Evolutionary conservation across 2,113 vertebrate species (phyloP).

Genomic region (Xenus cinereus): DNA sequence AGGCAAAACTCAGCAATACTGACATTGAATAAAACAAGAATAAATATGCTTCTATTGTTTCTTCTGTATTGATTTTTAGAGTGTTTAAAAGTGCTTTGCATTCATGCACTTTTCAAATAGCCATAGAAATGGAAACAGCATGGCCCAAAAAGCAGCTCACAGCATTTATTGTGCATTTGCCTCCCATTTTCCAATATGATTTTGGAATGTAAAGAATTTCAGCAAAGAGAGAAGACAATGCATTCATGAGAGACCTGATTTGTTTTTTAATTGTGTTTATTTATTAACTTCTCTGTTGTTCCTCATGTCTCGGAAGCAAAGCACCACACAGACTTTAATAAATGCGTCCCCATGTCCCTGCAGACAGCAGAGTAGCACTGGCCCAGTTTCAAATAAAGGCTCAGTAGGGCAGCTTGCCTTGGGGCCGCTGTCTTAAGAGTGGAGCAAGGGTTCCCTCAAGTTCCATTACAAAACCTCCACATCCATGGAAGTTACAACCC

Average conservation of each 20-base stretch:
- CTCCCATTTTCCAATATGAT: slow-evolving; percentile 23
- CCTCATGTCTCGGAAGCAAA: background rate
- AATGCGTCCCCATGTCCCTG: background rate
- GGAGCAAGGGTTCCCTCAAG: background rate
- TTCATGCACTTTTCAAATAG: slow-evolving; percentile 53
- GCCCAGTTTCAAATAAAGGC: background rate
- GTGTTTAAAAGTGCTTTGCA: slow-evolving; percentile 60
- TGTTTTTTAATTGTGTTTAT: slow-evolving; percentile 47
- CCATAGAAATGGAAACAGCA: slow-evolving; percentile 31
- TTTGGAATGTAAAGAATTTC: slow-evolving; percentile 48
- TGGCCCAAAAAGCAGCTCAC: background rate
- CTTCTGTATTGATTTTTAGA: slow-evolving; percentile 48
- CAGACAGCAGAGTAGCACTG: background rate
- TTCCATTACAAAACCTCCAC: background rate
- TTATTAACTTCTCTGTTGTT: slow-evolving; percentile 42
- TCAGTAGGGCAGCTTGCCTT: background rate
- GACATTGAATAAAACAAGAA: slow-evolving; percentile 56
- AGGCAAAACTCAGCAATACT: slow-evolving; percentile 38
- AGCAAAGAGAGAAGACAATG: slow-evolving; percentile 35
- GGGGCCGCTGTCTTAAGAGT: background rate
- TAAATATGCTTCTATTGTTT: slow-evolving; percentile 47
- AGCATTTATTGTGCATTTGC: slow-evolving; percentile 18
- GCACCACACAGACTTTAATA: background rate
- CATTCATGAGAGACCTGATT: slow-evolving; percentile 24
- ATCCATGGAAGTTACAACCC: background rate